Conservation (phyloP, 1,140 invertebrate genomes). For the Aphis craccivora region DNA sequence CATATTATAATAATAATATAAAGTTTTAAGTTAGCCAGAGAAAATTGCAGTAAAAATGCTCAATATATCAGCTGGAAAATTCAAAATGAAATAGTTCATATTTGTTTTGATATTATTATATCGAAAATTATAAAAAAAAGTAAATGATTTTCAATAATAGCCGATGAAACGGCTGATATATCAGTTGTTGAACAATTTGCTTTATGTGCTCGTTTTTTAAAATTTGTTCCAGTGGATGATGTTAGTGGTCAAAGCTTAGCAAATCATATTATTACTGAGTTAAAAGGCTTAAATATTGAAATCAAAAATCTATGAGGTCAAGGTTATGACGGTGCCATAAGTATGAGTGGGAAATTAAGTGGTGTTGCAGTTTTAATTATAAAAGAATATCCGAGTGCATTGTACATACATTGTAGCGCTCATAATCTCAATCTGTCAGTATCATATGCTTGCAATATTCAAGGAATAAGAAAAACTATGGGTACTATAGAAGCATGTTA, state of each 20-base stretch:
- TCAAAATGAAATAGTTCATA: slow-evolving; percentile 36
- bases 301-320: slow-evolving; percentile 58
- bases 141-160: too few relatives aligned
- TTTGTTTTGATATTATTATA: slow-evolving; percentile 59
- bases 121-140: slow-evolving; percentile 57
- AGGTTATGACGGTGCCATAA: slow-evolving; percentile 63
- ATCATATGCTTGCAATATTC: too few relatives aligned
- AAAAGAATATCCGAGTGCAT: slow-evolving; percentile 61
- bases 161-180: too few relatives aligned
- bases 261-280: slow-evolving; percentile 14
- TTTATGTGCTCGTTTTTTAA: slow-evolving; percentile 59
- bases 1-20: too few relatives aligned
- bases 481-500: too few relatives aligned
- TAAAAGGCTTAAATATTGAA: slow-evolving; percentile 6
- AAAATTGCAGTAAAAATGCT: neutral
- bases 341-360: slow-evolving; percentile 60
- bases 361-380: slow-evolving; percentile 63
- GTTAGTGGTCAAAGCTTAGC: slow-evolving; percentile 60
- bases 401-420: slow-evolving; percentile 54
- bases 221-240: slow-evolving; percentile 60
- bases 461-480: too few relatives aligned
- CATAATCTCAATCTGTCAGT: neutral
- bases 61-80: too few relatives aligned
- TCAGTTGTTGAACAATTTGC: too few relatives aligned
- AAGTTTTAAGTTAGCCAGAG: slow-evolving; percentile 57